phyloP scores from a whole-genome alignment of 2,113 vertebrate species.

The Vimba vimba region DNA sequence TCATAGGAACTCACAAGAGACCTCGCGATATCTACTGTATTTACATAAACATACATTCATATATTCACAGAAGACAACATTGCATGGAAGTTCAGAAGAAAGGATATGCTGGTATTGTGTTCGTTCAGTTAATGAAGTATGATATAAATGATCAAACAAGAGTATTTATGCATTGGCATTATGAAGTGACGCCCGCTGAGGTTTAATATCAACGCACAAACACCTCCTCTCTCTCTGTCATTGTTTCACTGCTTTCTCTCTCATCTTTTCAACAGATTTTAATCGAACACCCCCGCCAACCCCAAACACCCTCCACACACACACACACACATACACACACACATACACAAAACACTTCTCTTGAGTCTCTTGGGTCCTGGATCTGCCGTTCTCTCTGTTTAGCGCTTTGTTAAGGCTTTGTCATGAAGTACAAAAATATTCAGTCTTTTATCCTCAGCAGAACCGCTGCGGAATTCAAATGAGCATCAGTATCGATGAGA shows the following conservation, averaged over 20 bases:
- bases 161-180: not conserved
- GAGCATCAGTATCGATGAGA: slow-evolving; percentile 6
- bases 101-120: not conserved
- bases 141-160: not conserved
- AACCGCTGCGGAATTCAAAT: slow-evolving; percentile 19
- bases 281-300: slow-evolving; percentile 34
- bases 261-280: slow-evolving; percentile 28
- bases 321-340: no score
- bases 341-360: not conserved
- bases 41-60: not conserved
- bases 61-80: not conserved
- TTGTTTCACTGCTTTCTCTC: slow-evolving; percentile 11
- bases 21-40: not conserved
- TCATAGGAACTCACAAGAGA: not conserved
- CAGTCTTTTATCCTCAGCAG: slow-evolving; percentile 11
- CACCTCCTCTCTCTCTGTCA: not conserved
- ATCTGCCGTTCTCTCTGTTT: slow-evolving; percentile 6
- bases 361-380: slow-evolving; percentile 10
- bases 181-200: not conserved
- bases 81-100: not conserved
- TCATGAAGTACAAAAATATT: slow-evolving; percentile 31
- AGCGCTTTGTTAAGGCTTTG: slow-evolving; percentile 35
- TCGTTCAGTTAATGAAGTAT: not conserved
- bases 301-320: not conserved
- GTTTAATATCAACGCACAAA: slow-evolving; percentile 4